Evolutionary conservation across 2,888 invertebrate species (phyloP).

Genomic region (Chirona hameri): DNA sequence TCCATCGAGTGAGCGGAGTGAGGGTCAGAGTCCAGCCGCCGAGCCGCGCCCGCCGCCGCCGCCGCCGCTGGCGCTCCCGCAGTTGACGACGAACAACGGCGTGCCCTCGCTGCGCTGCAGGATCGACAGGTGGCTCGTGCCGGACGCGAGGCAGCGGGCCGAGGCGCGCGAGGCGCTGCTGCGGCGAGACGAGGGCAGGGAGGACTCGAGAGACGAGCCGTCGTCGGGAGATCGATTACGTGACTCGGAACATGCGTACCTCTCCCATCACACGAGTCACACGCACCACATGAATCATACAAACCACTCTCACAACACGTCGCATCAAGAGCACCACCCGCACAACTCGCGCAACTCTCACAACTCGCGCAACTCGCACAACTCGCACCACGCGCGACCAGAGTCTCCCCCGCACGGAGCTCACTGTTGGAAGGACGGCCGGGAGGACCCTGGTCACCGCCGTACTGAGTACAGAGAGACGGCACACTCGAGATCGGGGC

Average conservation of each 20-base stretch:
- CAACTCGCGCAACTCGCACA: too few relatives aligned
- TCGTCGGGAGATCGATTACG: too few relatives aligned
- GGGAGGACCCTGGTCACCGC: not conserved
- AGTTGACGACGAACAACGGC: not conserved
- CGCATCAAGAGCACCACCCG: too few relatives aligned
- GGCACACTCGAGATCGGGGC: not conserved
- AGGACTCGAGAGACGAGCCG: too few relatives aligned
- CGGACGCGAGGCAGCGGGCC: not conserved
- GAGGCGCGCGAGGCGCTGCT: not conserved
- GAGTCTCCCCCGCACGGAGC: not conserved
- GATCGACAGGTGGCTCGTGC: constrained; percentile 1
- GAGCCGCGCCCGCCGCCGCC: not conserved
- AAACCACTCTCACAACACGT: too few relatives aligned
- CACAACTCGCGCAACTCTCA: too few relatives aligned
- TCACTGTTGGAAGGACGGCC: not conserved
- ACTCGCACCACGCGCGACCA: too few relatives aligned
- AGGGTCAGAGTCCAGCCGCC: not conserved
- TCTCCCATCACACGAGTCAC: too few relatives aligned
- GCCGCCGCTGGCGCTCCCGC: not conserved
- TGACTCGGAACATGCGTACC: too few relatives aligned
- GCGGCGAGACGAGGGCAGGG: too few relatives aligned
- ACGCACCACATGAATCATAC: too few relatives aligned
- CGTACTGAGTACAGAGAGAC: not conserved
- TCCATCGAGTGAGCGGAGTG: constrained; percentile 25
- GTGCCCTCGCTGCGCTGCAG: constrained; percentile 28